Conservation (phyloP, 2,113 vertebrate genomes). For the Silurus glanis region DNA sequence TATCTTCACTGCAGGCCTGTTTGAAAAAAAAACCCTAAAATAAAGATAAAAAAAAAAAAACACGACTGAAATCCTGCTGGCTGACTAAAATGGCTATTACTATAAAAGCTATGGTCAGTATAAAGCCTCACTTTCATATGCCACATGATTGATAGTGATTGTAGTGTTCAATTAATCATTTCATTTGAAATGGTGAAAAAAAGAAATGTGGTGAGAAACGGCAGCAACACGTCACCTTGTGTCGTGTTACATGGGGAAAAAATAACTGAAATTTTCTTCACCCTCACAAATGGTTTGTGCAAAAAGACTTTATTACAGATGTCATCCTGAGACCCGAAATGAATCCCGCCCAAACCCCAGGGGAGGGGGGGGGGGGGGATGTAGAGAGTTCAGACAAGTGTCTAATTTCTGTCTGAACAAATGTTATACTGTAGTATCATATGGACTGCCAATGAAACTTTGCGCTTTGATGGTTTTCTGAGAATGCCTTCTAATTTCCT, state of each 20-base stretch:
- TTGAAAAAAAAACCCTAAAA: background rate
- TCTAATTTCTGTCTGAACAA: slow-evolving; percentile 45
- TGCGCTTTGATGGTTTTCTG: slow-evolving; percentile 66
- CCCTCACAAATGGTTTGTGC: background rate
- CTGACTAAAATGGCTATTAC: background rate
- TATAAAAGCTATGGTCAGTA: background rate
- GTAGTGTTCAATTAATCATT: slow-evolving; percentile 2
- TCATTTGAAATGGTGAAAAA: background rate
- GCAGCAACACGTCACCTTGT: background rate
- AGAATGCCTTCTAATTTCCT: slow-evolving; percentile 70
- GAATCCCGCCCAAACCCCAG: background rate
- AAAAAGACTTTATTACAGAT: slow-evolving; percentile 14
- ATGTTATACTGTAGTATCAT: slow-evolving; percentile 40
- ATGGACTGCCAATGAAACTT: slow-evolving; percentile 50
- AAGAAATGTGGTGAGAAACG: too few species aligned
- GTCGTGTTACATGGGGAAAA: background rate
- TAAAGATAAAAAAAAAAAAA: background rate
- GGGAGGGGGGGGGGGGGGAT: background rate
- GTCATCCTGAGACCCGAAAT: background rate
- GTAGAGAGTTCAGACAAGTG: background rate
- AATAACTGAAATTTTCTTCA: background rate
- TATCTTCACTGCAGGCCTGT: background rate
- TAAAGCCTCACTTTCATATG: background rate
- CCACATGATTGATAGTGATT: background rate
- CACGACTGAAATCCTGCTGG: background rate